These are phyloP conservation scores for Heliocidaris erythrogramma DNA, from an alignment of 35 echinoderm and acorn worm genomes.

Conservation along the genomic window DNA sequence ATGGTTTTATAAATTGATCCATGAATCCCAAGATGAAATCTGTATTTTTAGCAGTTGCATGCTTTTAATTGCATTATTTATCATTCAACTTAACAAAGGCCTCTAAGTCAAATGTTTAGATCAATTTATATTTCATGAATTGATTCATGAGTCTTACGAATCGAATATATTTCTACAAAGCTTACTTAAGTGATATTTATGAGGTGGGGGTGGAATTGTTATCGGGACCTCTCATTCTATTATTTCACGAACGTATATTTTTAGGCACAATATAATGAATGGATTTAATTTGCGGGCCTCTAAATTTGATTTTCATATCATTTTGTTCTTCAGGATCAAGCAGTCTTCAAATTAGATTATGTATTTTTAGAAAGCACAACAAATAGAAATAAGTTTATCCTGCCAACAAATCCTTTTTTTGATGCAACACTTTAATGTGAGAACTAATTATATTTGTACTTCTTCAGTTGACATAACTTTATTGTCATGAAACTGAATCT, in stretches of 20 bases:
- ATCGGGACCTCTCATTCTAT: too few relatives aligned
- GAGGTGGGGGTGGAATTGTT: too few relatives aligned
- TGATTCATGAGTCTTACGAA: too few relatives aligned
- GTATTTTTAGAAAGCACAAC: neutral
- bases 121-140: neutral
- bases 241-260: too few relatives aligned
- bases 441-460: neutral
- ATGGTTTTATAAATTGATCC: too few relatives aligned
- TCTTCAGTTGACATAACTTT: neutral
- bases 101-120: neutral
- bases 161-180: neutral
- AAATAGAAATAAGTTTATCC: neutral
- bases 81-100: neutral
- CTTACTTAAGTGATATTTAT: neutral
- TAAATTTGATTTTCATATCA: neutral
- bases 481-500: neutral
- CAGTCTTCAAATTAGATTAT: neutral
- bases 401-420: neutral
- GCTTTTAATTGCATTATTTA: too few relatives aligned
- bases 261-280: too few relatives aligned
- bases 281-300: neutral
- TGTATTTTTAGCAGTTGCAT: too few relatives aligned
- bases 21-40: too few relatives aligned
- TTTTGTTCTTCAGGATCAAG: neutral
- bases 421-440: neutral